A percentile compares a stretch with the other conserved stretches of the same genome.
Evolutionary conservation across 2,888 invertebrate species (phyloP).

Genomic region (Chalcosyrphus nemorum): DNA sequence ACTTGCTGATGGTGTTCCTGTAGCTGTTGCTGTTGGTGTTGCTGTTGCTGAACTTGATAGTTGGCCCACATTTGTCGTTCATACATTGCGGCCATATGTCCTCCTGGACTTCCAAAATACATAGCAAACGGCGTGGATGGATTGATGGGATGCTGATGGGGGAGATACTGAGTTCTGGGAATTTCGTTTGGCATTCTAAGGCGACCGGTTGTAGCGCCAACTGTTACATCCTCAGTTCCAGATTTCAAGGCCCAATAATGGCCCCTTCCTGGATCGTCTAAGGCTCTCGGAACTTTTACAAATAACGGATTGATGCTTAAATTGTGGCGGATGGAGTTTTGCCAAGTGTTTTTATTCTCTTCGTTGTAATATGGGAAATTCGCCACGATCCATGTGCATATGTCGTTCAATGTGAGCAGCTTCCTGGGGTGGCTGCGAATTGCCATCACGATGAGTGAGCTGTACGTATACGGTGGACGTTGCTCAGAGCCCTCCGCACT

Average conservation of each 20-base stretch:
- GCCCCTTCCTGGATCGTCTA: conserved; percentile 99
- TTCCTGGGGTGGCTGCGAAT: conserved; percentile 96
- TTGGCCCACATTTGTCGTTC: conserved; percentile 53
- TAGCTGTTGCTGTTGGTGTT: background rate
- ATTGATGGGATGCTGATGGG: too few relatives aligned
- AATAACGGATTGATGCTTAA: conserved; percentile 93
- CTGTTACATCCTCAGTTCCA: conserved; percentile 96
- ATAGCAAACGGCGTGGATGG: conserved; percentile 74
- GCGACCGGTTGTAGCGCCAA: conserved; percentile 98
- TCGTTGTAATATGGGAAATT: conserved; percentile 98
- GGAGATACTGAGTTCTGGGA: too few relatives aligned
- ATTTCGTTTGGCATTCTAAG: too few relatives aligned
- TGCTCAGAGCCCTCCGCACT: conserved; percentile 31
- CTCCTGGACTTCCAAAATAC: conserved; percentile 76
- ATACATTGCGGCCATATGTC: conserved; percentile 63
- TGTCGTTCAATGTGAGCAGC: conserved; percentile 93
- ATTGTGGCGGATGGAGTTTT: conserved; percentile 87
- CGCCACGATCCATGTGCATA: conserved; percentile 98
- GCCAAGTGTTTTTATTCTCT: conserved; percentile 98
- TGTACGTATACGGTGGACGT: conserved; percentile 95
- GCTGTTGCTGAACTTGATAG: conserved; percentile 44
- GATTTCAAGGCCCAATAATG: conserved; percentile 99
- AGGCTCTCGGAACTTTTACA: conserved; percentile 96
- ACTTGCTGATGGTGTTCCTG: background rate
- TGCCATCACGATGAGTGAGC: conserved; percentile 99